Evolutionary conservation across 2,113 vertebrate species (phyloP).

Genomic region (Trogon surrucura): DNA sequence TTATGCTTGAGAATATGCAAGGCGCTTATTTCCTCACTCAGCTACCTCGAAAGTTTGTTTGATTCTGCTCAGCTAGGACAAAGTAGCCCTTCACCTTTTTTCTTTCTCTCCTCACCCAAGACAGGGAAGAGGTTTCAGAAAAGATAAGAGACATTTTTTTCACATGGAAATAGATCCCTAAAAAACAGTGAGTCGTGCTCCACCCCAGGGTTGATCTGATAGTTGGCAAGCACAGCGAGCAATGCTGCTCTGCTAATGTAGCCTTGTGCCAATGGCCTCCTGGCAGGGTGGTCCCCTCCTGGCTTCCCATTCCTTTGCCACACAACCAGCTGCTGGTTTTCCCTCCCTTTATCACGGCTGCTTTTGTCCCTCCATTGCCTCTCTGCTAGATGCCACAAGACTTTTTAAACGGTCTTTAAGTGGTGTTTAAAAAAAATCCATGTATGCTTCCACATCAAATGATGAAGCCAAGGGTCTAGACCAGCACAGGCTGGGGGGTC

Average conservation of each 20-base stretch:
- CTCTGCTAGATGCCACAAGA: neutral
- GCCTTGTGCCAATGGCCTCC: neutral
- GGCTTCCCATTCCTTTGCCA: neutral
- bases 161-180: slow-evolving; percentile 44
- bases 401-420: neutral
- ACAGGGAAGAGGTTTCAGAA: neutral
- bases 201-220: rapidly evolving
- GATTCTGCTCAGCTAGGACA: slow-evolving; percentile 9
- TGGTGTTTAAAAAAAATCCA: neutral
- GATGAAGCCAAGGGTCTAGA: neutral
- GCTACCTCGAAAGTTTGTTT: slow-evolving; percentile 36
- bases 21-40: neutral
- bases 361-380: neutral
- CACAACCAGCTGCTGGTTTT: neutral
- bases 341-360: neutral
- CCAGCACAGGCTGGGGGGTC: neutral
- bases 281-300: neutral
- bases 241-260: neutral
- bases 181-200: slow-evolving; percentile 7
- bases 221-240: neutral
- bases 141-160: neutral
- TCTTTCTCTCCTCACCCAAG: neutral
- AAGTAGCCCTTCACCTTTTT: neutral
- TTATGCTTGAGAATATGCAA: neutral
- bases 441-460: neutral